phyloP scores from a whole-genome alignment of 1,140 invertebrate species.

The Batillaria attramentaria region DNA sequence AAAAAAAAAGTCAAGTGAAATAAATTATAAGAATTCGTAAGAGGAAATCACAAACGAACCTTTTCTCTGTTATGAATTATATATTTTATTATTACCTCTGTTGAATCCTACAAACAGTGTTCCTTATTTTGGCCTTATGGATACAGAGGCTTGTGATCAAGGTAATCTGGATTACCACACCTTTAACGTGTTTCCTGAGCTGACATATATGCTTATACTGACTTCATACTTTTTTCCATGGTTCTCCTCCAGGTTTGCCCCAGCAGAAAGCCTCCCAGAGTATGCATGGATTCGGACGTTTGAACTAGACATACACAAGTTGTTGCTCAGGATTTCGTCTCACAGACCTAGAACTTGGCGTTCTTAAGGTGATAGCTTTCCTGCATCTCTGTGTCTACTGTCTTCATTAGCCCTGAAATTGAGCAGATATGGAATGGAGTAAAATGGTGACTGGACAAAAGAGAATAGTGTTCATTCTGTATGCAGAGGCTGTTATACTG shows the following conservation, averaged over 20 bases:
- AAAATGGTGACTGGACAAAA: no score
- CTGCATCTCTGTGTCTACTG: no score
- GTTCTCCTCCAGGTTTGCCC: slow-evolving; percentile 21
- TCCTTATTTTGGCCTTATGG: neutral
- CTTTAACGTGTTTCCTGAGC: neutral
- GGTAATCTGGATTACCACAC: neutral
- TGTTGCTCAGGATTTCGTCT: no score
- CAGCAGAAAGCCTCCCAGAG: slow-evolving; percentile 34
- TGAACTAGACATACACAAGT: no score
- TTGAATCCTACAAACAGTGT: neutral
- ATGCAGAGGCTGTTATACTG: no score
- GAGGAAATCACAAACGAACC: neutral
- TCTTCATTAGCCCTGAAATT: no score
- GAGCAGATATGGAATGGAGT: no score
- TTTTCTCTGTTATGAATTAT: neutral
- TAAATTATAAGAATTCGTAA: neutral
- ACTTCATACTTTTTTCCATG: no score
- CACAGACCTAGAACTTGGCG: no score
- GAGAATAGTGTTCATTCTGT: no score
- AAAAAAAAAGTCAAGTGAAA: neutral
- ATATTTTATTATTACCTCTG: neutral
- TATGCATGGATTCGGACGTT: slow-evolving; percentile 37
- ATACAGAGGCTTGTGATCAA: neutral
- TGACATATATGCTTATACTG: neutral
- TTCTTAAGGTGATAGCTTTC: no score